Base-by-base conservation (phyloP, 2,113 vertebrate species). In the Pheucticus melanocephalus region DNA sequence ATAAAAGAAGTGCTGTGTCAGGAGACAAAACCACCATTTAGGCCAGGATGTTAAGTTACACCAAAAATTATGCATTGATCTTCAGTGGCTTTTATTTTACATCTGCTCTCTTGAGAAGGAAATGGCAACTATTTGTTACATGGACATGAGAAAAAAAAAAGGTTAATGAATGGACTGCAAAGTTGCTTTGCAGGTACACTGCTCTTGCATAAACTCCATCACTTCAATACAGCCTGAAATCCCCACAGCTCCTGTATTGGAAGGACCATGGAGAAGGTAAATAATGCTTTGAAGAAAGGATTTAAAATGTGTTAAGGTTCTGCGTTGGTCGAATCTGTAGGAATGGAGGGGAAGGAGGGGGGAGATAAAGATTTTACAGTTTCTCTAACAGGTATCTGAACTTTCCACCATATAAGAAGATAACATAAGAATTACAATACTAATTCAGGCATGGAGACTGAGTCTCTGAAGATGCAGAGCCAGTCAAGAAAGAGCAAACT, bases 1-100 rank as follows among this genome's bases (percentile, higher is more conserved):
- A 91, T 45, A 51, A 77, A 68, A 94, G 64, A 25, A 91, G 80
- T 5, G 24, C 68, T 61, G 77, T 54, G 83, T 88, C 88, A 94
- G 61, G 77, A 71, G 72, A 92, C 76, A 88, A 73, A 95, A 88
- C 25, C 11, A 47, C 40, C 85, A 86, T 83, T 78, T 44, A 90
- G 64, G 64, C 39, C 75, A 83, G 88, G 68, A 90, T 81, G 75
- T 87, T 16, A 56, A 76, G 39, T 51, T 47, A 23, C 56, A 81
- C 51, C 81, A 83, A 68, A 63, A 90, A 53, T 40, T 20, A 25
- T 1, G 12, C 60, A 57, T 44, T 83, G 64, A 90, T 94, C 35
- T 70, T n/a, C 10, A 20, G 30, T 48, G 60, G 9, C 17, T 59
- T 47, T 57, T 56, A 50, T 75, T 69, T 47, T 7, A 57, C 80